These are phyloP conservation scores for Gouania willdenowi DNA, from an alignment of 2,797 vertebrate species.

Conservation along the genomic window DNA sequence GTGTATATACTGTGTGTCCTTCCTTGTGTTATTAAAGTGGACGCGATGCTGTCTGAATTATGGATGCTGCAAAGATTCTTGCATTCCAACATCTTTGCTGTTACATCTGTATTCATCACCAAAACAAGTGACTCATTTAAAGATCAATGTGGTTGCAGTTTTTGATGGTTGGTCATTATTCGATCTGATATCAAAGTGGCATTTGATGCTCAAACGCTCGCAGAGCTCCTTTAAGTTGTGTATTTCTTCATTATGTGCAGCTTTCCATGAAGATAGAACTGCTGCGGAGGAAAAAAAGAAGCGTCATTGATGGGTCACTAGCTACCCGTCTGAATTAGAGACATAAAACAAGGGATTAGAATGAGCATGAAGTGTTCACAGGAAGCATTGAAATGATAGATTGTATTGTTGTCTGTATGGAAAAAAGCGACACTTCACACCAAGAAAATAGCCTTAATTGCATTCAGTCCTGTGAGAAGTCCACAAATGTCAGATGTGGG, in stretches of 20 bases:
- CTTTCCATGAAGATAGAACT: slow-evolving; percentile 27
- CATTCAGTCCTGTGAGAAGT: slow-evolving; percentile 69
- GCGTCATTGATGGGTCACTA: slow-evolving; percentile 36
- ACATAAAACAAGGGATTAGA: slow-evolving; percentile 39
- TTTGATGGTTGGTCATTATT: slow-evolving; percentile 51
- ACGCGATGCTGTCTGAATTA: slow-evolving; percentile 39
- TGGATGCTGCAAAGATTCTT: slow-evolving; percentile 23
- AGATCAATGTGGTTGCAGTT: slow-evolving; percentile 30
- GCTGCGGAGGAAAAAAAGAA: slow-evolving; percentile 7
- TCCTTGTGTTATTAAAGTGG: slow-evolving; percentile 35
- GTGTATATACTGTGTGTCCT: slow-evolving; percentile 43
- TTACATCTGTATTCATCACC: slow-evolving; percentile 17
- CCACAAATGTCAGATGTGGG: slow-evolving; percentile 72
- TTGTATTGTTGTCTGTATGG: slow-evolving; percentile 67
- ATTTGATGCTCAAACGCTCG: slow-evolving; percentile 50
- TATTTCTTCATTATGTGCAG: slow-evolving; percentile 13
- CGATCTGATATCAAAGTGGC: slow-evolving; percentile 49
- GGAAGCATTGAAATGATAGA: slow-evolving; percentile 77
- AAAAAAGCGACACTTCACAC: slow-evolving; percentile 65
- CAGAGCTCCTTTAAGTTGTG: slow-evolving; percentile 22
- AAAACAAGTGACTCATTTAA: slow-evolving; percentile 47
- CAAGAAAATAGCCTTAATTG: slow-evolving; percentile 78
- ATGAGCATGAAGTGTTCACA: slow-evolving; percentile 54
- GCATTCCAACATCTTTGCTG: slow-evolving; percentile 29
- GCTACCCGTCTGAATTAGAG: slow-evolving; percentile 55